Base-by-base conservation (phyloP, 2,113 vertebrate species). In the Rhinolophus ferrumequinum region DNA sequence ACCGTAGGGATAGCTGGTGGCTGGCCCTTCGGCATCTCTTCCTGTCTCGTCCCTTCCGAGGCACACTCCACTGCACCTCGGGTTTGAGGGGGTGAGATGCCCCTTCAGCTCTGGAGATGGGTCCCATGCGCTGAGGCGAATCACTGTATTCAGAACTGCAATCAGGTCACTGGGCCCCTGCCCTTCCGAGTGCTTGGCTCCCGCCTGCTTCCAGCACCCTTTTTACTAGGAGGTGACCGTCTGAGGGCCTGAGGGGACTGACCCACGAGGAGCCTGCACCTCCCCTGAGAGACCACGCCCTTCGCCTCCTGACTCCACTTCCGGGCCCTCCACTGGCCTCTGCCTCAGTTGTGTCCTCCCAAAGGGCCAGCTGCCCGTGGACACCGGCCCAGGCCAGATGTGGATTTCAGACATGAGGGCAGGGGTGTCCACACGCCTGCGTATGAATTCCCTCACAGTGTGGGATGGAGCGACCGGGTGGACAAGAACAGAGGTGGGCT, bases 401-500 rank as follows among this genome's bases (percentile, higher is more conserved):
- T 77, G 33, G 38, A 86, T 5, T 47, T 19, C 60, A 67, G 28
- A 81, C 52, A 12, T 5, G 5, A 52, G 24, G 6, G 41, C 5
- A 18, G 24, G 1, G 15, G 4, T 62, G 22, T 66, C 11, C 30
- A 35, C 4, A 24, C 8, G 26, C 13, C 21, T 14, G 30, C 4
- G 6, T 19, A 6, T 9, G 30, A 62, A 77, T 33, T n/a, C 58
- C 16, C 50, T 75, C 24, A 3, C 0, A 2, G 19, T 3, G 11
- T 62, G 66, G 75, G 30, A 19, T 28, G 13, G 52, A 77, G 33
- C 0, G 14, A 10, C 9, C 9, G 0, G 30, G 3, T 35, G 12
- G n/a, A 44, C 0, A 1, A 87, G 52, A 38, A 21, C 28, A 38
- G 60, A 1, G 10, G 12, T 9, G 4, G 12, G 5, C 24, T 2